Base-by-base conservation (phyloP, 2,797 vertebrate genomes). In the Saxicola maurus region DNA sequence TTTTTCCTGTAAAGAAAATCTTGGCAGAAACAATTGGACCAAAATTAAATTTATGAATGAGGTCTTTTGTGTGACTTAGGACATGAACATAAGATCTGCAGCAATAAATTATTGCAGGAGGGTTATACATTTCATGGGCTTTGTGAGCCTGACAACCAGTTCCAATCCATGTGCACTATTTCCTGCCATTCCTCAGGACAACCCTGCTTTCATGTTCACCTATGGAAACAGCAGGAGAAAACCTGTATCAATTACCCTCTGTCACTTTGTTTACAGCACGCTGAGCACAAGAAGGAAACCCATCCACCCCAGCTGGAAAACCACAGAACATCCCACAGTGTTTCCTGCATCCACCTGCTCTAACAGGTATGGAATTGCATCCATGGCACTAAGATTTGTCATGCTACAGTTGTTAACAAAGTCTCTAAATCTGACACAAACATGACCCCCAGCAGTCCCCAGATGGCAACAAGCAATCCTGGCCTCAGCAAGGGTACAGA, bases 321-420 rank as follows among this genome's bases (percentile, higher is more conserved):
- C 14, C 42, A 1, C 30, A 74, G 13, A 48, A 33, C 30, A 38
- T 10, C 21, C 31, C 11, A 0, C 1, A 1, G n/a, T 1, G 16
- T 23, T 30, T 69, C 67, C 81, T 64, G 67, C 60, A 43, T 43
- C 42, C 43, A 43, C 43, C 20, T 21, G 43, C 20, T 43, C 20
- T 43, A 19, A 1, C 0, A 2, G 31, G 9, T 13, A 7, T 1
- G 6, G 30, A 64, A 74, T 1, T 61, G 35, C 24, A n/a, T 31
- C 9, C 0, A 0, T 3, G 43, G 33, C 35, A 64, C 65, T 19
- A 12, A 55, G 33, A 31, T 25, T 8, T 37, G 51, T 28, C 25
- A 23, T 0, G 0, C 12, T 16, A 13, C 65, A 37, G 6, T 17
- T 13, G 56, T 9, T 17, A 51, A 25, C 15, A 8, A 17, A 2